These are phyloP conservation scores for Pao palembangensis DNA, from an alignment of 2,113 vertebrate species.

Conservation along the genomic window DNA sequence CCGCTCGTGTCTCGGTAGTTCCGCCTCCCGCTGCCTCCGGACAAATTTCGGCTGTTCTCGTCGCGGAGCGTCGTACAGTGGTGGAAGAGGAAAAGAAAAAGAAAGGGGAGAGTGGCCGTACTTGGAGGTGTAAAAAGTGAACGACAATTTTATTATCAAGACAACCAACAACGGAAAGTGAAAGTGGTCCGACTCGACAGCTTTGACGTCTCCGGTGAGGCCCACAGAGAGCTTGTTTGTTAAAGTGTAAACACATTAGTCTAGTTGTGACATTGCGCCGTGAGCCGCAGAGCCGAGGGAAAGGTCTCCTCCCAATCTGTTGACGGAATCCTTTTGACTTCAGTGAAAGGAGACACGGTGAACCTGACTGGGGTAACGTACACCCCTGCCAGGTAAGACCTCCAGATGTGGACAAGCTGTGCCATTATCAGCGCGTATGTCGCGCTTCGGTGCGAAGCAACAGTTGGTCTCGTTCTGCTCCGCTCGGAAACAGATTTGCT, in stretches of 20 bases:
- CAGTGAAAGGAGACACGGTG: slow-evolving; percentile 35
- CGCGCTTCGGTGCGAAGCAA: slow-evolving; percentile 37
- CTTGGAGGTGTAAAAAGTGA: slow-evolving; percentile 28
- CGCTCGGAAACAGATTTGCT: slow-evolving; percentile 13
- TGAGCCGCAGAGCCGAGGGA: slow-evolving; percentile 37
- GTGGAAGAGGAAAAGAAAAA: slow-evolving; percentile 41
- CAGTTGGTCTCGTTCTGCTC: slow-evolving; percentile 36
- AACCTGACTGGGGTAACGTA: slow-evolving; percentile 28
- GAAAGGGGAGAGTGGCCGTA: slow-evolving; percentile 7
- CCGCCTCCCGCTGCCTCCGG: slow-evolving; percentile 41
- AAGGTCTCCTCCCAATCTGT: slow-evolving; percentile 67
- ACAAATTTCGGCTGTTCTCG: slow-evolving; percentile 49
- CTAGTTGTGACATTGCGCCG: slow-evolving; percentile 46
- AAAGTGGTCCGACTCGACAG: slow-evolving; percentile 3
- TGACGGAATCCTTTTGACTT: slow-evolving; percentile 59
- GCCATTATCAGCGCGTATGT: too few relatives aligned
- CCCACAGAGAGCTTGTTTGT: slow-evolving; percentile 11
- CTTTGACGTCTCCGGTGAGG: slow-evolving; percentile 16
- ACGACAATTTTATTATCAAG: slow-evolving; percentile 4
- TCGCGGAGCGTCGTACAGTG: slow-evolving; percentile 31
- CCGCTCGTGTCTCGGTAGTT: slow-evolving; percentile 21
- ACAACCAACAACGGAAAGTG: slow-evolving; percentile 19
- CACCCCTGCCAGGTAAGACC: slow-evolving; percentile 61
- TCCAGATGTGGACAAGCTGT: neutral
- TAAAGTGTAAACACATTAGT: slow-evolving; percentile 37